A percentile compares a stretch with the other conserved stretches of the same genome.
Conservation (phyloP, 2,888 invertebrate genomes). For the Andrena dorsata region DNA sequence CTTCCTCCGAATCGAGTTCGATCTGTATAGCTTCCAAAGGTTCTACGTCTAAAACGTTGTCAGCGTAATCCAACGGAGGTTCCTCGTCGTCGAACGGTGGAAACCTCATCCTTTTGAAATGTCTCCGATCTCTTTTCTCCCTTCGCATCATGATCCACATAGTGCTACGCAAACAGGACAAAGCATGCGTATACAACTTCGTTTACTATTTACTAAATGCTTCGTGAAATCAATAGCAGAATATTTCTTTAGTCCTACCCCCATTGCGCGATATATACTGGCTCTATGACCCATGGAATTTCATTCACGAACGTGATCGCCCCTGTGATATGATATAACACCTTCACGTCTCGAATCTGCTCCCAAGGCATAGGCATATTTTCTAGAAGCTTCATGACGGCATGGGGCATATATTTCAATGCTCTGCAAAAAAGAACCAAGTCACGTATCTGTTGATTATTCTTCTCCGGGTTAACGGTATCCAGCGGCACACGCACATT, state of each 20-base stretch:
- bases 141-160: slow-evolving; percentile 99
- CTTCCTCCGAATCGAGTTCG: slow-evolving; percentile 98
- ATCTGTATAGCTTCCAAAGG: slow-evolving; percentile 99
- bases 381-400: slow-evolving; percentile 98
- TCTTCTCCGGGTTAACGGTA: neutral
- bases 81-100: slow-evolving; percentile 99
- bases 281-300: slow-evolving; percentile 99
- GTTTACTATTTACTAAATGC: neutral
- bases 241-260: slow-evolving; percentile 87
- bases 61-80: slow-evolving; percentile 99
- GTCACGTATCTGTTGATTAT: neutral
- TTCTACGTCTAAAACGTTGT: slow-evolving; percentile 99
- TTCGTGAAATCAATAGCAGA: neutral
- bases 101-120: slow-evolving; percentile 99
- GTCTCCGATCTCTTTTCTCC: slow-evolving; percentile 98
- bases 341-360: slow-evolving; percentile 99
- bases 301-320: slow-evolving; percentile 99
- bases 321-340: slow-evolving; percentile 99
- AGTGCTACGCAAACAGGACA: slow-evolving; percentile 87
- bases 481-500: neutral
- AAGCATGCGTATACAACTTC: neutral
- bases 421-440: slow-evolving; percentile 88
- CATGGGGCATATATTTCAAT: slow-evolving; percentile 99
- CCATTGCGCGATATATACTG: slow-evolving; percentile 99
- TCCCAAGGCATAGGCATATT: slow-evolving; percentile 99